These are phyloP conservation scores for Peromyscus attwateri DNA, from an alignment of 2,797 vertebrate species.

Conservation along the genomic window DNA sequence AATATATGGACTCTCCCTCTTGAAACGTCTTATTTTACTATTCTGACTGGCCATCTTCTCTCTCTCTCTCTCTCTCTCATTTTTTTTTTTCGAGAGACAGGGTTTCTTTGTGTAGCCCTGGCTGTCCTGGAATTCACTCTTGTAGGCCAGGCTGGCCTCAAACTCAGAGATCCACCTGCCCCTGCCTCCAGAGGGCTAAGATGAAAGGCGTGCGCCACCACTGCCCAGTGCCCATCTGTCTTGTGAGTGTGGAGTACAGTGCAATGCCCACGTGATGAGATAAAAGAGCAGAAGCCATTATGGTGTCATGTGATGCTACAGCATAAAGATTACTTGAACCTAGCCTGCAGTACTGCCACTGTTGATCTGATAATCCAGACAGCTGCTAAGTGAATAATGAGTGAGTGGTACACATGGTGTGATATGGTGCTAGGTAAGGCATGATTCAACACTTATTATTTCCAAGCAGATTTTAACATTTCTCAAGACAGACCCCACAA, in stretches of 20 bases:
- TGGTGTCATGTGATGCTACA: no score
- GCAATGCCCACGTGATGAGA: no score
- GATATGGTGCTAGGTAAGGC: no score
- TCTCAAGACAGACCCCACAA: background rate
- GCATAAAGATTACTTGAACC: background rate
- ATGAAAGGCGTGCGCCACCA: background rate
- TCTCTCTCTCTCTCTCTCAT: no score
- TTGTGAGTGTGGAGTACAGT: background rate
- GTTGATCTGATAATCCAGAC: background rate
- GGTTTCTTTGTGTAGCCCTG: background rate
- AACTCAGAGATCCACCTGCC: background rate
- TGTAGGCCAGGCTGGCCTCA: background rate
- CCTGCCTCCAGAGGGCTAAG: background rate
- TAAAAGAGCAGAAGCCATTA: no score
- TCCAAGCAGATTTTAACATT: conserved; percentile 12
- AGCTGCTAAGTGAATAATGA: background rate
- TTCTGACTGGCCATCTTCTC: no score
- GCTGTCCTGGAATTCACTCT: background rate
- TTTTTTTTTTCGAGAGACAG: background rate
- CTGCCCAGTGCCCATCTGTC: background rate
- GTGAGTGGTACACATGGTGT: no score
- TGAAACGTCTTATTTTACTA: background rate
- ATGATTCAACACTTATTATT: background rate
- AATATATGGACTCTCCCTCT: background rate
- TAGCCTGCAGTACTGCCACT: no score